A percentile compares a stretch with the other conserved stretches of the same genome.
Conservation (phyloP, 2,888 invertebrate genomes). For the Carterocephalus palaemon region DNA sequence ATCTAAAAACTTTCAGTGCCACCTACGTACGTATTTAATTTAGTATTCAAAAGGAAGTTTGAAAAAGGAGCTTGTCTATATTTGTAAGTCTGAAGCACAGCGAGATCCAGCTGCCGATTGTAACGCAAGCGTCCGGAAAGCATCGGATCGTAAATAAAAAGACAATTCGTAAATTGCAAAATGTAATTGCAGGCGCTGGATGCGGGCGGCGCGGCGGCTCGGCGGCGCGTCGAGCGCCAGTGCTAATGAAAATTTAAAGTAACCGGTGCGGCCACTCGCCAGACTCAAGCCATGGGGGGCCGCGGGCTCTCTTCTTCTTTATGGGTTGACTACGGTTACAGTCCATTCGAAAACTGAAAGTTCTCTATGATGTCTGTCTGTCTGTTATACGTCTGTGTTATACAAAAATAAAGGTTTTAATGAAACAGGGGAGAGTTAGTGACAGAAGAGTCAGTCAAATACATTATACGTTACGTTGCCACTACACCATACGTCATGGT, state of each 20-base stretch:
- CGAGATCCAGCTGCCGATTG: constrained; percentile 22
- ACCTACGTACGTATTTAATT: no score
- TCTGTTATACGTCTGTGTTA: no score
- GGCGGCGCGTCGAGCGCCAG: constrained; percentile 35
- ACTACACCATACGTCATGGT: no score
- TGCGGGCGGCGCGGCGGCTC: constrained; percentile 33
- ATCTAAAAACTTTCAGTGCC: no score
- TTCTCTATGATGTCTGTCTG: no score
- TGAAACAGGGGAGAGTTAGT: no score
- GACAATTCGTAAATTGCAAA: constrained; percentile 64
- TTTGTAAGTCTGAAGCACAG: neutral
- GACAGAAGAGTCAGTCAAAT: no score
- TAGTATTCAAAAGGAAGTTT: no score
- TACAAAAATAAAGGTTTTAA: no score
- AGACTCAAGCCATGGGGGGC: constrained; percentile 33
- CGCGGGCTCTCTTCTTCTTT: constrained; percentile 6
- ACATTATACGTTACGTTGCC: no score
- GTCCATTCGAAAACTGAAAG: no score
- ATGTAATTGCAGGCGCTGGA: constrained; percentile 60
- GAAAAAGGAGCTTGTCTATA: constrained; percentile 3
- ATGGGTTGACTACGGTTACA: no score
- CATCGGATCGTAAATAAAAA: constrained; percentile 55
- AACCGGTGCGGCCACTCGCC: constrained; percentile 49
- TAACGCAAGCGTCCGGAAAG: constrained; percentile 38
- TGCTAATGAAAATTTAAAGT: constrained; percentile 75